These are phyloP conservation scores for Megamerina dolium DNA, from an alignment of 2,888 invertebrate genomes.

Conservation along the genomic window DNA sequence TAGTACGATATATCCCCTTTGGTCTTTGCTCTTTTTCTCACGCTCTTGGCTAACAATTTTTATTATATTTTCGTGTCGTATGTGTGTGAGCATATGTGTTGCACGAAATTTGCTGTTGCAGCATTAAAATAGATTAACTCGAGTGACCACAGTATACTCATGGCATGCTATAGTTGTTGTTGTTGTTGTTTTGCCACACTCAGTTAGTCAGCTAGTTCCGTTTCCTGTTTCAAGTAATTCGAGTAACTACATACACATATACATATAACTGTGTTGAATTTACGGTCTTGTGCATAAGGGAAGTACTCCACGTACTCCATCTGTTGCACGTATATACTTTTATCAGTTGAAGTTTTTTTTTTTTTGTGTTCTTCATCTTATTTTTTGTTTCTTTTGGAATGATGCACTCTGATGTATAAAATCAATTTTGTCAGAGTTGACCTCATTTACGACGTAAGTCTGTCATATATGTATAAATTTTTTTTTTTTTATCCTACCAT, in stretches of 20 bases:
- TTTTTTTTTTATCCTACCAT: too few species aligned
- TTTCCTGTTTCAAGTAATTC: neutral
- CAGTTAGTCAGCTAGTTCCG: neutral
- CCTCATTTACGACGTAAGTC: constrained; percentile 4
- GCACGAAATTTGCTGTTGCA: constrained; percentile 6
- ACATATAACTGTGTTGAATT: neutral
- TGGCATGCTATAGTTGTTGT: too few species aligned
- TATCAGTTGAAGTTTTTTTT: constrained; percentile 3
- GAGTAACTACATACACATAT: neutral
- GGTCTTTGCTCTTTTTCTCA: neutral
- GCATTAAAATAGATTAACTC: constrained; percentile 9
- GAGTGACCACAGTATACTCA: too few species aligned
- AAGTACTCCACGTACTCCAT: neutral
- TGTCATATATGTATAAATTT: neutral
- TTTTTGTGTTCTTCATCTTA: too few species aligned
- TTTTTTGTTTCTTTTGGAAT: too few species aligned
- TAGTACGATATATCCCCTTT: too few species aligned
- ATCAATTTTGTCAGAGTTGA: constrained; percentile 13
- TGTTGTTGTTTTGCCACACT: constrained; percentile 1
- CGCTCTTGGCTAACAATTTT: constrained; percentile 3
- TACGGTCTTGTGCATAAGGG: neutral
- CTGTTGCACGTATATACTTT: constrained; percentile 2
- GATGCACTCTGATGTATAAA: constrained; percentile 11
- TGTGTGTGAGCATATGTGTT: neutral
- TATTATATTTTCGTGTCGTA: neutral